Evolutionary conservation across 1,140 invertebrate species (phyloP).

Genomic region (Acarapis woodi): DNA sequence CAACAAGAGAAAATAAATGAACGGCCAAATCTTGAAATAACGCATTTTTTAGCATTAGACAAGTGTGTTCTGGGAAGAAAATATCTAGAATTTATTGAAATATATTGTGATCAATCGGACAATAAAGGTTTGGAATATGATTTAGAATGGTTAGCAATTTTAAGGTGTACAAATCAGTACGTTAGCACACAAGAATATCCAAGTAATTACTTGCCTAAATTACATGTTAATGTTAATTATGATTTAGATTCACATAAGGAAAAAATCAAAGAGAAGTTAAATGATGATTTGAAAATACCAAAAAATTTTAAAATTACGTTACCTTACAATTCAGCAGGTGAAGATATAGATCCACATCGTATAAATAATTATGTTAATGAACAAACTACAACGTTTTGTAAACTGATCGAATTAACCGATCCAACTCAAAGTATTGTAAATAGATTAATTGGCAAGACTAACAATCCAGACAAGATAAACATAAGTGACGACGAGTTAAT

Average conservation of each 20-base stretch:
- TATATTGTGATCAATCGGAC: constrained; percentile 10
- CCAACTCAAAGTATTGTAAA: constrained; percentile 19
- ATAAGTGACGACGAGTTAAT: constrained; percentile 6
- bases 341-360: constrained; percentile 18
- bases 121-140: constrained; percentile 37
- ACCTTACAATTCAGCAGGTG: constrained; percentile 22
- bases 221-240: constrained; percentile 6
- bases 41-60: constrained; percentile 79
- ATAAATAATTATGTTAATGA: constrained; percentile 28
- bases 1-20: too few relatives aligned
- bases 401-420: constrained; percentile 43
- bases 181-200: constrained; percentile 32
- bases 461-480: constrained; percentile 8
- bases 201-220: constrained; percentile 1
- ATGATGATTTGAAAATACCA: constrained; percentile 31
- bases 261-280: constrained; percentile 30
- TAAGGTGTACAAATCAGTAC: constrained; percentile 62
- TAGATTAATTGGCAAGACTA: neutral
- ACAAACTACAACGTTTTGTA: constrained; percentile 50
- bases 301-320: constrained; percentile 44
- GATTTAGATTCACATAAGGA: constrained; percentile 36
- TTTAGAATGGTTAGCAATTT: constrained; percentile 68
- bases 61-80: constrained; percentile 68
- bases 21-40: too few relatives aligned
- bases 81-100: constrained; percentile 35